Evolutionary conservation across 2,888 invertebrate genomes (phyloP), one percentile per base, ranked within the genome.

Genomic region (Geotrupes spiniger): DNA sequence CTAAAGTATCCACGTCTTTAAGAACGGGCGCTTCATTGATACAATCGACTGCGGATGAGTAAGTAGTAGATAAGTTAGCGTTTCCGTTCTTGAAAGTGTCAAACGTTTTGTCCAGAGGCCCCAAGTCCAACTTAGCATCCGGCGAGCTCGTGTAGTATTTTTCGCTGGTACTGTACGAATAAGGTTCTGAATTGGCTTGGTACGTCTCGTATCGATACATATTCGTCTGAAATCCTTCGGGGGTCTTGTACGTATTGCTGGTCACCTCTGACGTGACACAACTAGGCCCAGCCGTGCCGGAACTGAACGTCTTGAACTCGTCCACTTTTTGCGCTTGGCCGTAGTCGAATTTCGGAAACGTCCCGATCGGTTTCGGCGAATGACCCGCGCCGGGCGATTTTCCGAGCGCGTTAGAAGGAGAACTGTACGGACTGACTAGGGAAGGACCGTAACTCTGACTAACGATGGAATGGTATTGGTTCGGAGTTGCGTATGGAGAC

Each of bases 1-100:
- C 84, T 54, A 84, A 59, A n/a, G 74, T 75, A 33, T 84, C 81
- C 0, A 77, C 70, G 45, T 81, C 80, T 51, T 62, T 64, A 10
- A 71, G 52, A n/a, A 64, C 54, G 0, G 72, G 68, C 8, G 72
- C 66, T 44, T 72, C 68, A 47, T 64, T 68, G 14, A 69, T 55
- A 25, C 63, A 63, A 47, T 74, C 72, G 8, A 70, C 64, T 49
- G 69, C 70, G 1, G 67, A 61, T 4, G 68, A 65, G 49, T 56
- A 69, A 5, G 68, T 64, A 1, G 63, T 63, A 40, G 65, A 64
- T 31, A 46, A 51, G 41, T 58, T 51, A 5, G 47, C 40, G 8
- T 36, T 26, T 6, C 38, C 29, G 42, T 70, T 71, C 51, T 65
- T 67, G 17, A 63, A 65, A 2, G 55, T 50, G 17, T 64, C 62